A percentile compares a stretch with the other conserved stretches of the same genome.
Conservation (phyloP, 1,140 invertebrate genomes). For the Ephestia elutella region DNA sequence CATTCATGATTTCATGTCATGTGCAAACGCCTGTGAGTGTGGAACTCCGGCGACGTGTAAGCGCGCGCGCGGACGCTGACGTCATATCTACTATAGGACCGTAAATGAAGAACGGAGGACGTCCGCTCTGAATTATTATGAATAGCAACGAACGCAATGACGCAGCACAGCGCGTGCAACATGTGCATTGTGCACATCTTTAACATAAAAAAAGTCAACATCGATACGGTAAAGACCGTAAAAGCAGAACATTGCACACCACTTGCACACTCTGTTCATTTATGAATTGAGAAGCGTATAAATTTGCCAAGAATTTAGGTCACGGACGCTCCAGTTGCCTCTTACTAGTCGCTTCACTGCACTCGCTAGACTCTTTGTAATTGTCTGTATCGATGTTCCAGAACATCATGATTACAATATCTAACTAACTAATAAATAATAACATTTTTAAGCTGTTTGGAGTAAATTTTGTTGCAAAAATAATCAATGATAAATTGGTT, state of each 20-base stretch:
- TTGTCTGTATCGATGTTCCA: slow-evolving; percentile 26
- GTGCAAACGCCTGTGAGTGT: slow-evolving; percentile 39
- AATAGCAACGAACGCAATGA: slow-evolving; percentile 38
- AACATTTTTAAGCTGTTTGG: too few species aligned
- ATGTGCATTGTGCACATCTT: slow-evolving; percentile 24
- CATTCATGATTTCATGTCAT: slow-evolving; percentile 39
- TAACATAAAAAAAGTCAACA: slow-evolving; percentile 17
- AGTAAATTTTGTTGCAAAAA: background rate
- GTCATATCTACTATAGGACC: slow-evolving; percentile 49
- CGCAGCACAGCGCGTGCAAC: slow-evolving; percentile 30
- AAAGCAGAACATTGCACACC: slow-evolving; percentile 32
- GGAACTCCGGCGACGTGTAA: slow-evolving; percentile 25
- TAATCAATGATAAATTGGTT: slow-evolving; percentile 12
- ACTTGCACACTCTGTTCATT: slow-evolving; percentile 32
- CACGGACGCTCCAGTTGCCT: slow-evolving; percentile 47
- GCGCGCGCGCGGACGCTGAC: slow-evolving; percentile 46
- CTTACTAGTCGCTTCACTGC: slow-evolving; percentile 56
- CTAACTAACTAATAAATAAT: too few species aligned
- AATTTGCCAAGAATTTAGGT: slow-evolving; percentile 53
- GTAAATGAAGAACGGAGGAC: slow-evolving; percentile 50
- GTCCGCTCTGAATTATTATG: slow-evolving; percentile 47
- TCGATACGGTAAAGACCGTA: slow-evolving; percentile 14
- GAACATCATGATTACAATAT: background rate
- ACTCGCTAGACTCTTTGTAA: slow-evolving; percentile 39
- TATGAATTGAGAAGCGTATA: slow-evolving; percentile 42